Evolutionary conservation across 2,113 vertebrate species (phyloP).

Genomic region (Eudorcas thomsonii): DNA sequence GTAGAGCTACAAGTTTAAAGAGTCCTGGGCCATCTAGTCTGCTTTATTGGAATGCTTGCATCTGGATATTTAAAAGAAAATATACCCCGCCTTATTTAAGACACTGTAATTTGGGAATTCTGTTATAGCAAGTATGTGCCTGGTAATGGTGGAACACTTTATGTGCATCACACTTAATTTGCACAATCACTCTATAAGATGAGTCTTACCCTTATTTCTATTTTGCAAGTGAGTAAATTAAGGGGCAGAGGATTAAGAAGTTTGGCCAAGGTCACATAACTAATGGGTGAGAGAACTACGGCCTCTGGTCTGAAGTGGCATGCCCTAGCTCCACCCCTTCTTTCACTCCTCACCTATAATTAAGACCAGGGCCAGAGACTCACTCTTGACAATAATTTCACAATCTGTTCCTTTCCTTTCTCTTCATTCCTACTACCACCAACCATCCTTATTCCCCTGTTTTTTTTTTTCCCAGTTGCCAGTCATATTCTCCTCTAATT

Average conservation of each 20-base stretch:
- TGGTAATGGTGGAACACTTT: neutral
- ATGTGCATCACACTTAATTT: neutral
- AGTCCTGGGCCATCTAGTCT: neutral
- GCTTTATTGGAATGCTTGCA: neutral
- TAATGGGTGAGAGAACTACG: neutral
- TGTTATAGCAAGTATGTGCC: neutral
- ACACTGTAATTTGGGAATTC: neutral
- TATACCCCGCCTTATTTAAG: neutral
- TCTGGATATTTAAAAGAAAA: neutral
- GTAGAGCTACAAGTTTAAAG: neutral
- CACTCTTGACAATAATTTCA: neutral
- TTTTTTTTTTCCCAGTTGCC: neutral
- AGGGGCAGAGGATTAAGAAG: neutral
- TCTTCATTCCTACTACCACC: neutral
- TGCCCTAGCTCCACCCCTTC: neutral
- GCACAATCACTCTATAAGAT: neutral
- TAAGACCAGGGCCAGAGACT: neutral
- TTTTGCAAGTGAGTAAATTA: neutral
- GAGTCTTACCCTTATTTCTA: neutral
- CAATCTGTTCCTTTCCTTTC: neutral
- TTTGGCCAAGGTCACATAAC: neutral
- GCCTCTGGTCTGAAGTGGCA: neutral
- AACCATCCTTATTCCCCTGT: no score
- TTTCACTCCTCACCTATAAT: neutral
- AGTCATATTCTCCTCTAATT: neutral